These are phyloP conservation scores for Scatophagus argus DNA, from an alignment of 2,113 vertebrate genomes.

Conservation along the genomic window DNA sequence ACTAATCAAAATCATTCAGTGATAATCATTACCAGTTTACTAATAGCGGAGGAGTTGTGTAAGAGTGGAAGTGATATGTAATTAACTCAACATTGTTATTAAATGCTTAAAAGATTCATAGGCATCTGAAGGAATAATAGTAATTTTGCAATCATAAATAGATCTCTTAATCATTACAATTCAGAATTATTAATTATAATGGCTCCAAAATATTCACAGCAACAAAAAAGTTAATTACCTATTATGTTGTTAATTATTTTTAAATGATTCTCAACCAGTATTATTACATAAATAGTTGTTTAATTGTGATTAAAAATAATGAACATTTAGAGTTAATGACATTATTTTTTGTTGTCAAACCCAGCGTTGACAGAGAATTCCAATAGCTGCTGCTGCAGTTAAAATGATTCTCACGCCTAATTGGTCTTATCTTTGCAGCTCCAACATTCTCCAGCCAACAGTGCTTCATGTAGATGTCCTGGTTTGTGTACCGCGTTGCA, in stretches of 20 bases:
- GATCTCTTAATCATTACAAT: constrained; percentile 21
- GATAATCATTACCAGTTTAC: constrained; percentile 33
- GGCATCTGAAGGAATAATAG: constrained; percentile 43
- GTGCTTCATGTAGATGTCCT: constrained; percentile 24
- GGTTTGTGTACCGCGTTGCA: background rate
- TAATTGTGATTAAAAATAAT: background rate
- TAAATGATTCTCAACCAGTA: constrained; percentile 8
- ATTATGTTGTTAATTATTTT: constrained; percentile 8
- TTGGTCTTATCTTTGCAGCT: constrained; percentile 11
- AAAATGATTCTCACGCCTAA: background rate
- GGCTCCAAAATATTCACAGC: background rate
- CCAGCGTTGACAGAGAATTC: background rate
- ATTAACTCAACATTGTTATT: constrained; percentile 51
- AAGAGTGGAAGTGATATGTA: constrained; percentile 47
- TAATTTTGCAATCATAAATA: constrained; percentile 28
- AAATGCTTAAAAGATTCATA: constrained; percentile 37
- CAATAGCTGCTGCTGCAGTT: background rate
- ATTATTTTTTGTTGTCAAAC: constrained; percentile 2
- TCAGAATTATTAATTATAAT: constrained; percentile 13
- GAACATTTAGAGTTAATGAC: background rate
- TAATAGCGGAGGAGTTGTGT: constrained; percentile 22
- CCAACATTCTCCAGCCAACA: background rate
- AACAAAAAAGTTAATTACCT: constrained; percentile 2
- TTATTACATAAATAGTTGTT: constrained; percentile 24
- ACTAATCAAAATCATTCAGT: constrained; percentile 34